phyloP scores from a whole-genome alignment of 2,888 invertebrate species.

The Halictus ligatus region DNA sequence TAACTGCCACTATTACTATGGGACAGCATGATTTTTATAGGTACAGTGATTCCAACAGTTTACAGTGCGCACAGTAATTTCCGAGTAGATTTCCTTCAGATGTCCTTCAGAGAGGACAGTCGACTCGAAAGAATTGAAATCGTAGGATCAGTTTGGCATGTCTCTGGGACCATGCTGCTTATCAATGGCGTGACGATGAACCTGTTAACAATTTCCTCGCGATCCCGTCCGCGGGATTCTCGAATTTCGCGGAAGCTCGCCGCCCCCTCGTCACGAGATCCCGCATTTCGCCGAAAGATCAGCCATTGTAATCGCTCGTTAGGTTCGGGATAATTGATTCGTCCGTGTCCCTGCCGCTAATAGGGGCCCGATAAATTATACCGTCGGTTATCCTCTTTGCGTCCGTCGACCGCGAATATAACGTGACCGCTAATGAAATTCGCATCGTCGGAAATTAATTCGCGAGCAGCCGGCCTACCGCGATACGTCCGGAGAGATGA shows the following conservation, averaged over 20 bases:
- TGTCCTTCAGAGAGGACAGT: background rate
- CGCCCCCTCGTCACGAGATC: background rate
- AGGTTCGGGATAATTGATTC: slow-evolving; percentile 39
- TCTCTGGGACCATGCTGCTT: background rate
- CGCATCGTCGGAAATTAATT: slow-evolving; percentile 56
- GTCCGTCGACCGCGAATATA: slow-evolving; percentile 33
- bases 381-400: slow-evolving; percentile 27
- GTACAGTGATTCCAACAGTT: no score
- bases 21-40: no score
- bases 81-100: no score
- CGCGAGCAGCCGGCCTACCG: slow-evolving; percentile 18
- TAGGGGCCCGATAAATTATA: slow-evolving; percentile 44
- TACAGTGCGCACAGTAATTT: no score
- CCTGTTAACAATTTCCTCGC: background rate
- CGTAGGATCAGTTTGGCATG: background rate
- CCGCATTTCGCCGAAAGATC: slow-evolving; percentile 33
- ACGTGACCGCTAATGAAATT: slow-evolving; percentile 53
- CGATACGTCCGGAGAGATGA: background rate
- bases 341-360: slow-evolving; percentile 15
- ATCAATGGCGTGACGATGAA: background rate
- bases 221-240: background rate
- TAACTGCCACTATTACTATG: no score
- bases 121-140: background rate
- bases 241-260: background rate
- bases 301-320: slow-evolving; percentile 38